phyloP scores from a whole-genome alignment of 2,797 vertebrate species.

The Alouatta caraya region DNA sequence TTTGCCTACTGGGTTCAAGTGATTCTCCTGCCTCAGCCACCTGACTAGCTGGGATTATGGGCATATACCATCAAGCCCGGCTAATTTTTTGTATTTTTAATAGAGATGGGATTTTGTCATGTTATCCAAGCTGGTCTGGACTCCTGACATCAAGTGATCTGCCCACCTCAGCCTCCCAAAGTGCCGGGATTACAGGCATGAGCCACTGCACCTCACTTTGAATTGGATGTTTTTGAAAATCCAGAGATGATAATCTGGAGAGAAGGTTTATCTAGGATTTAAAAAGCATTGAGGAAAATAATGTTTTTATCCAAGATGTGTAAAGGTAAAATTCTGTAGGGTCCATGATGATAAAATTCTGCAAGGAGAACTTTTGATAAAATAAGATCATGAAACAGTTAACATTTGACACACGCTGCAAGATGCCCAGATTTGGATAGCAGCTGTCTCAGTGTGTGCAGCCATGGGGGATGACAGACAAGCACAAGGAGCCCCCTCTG shows the following conservation, averaged over 20 bases:
- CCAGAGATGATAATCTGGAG: background rate
- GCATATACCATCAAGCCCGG: background rate
- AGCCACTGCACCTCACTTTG: background rate
- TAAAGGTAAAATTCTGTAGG: background rate
- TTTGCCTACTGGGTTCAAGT: background rate
- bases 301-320: background rate
- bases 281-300: background rate
- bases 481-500: background rate
- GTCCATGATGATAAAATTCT: background rate
- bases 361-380: background rate
- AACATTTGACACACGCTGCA: background rate
- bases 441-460: background rate
- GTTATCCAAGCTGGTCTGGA: background rate
- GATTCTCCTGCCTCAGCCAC: background rate
- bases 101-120: background rate
- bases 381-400: background rate
- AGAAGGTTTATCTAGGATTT: conserved; percentile 7
- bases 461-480: background rate
- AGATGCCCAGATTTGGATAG: conserved; percentile 11
- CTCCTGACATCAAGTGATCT: background rate
- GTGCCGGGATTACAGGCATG: background rate
- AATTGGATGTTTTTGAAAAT: conserved; percentile 26
- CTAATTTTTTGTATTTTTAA: background rate
- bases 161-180: background rate
- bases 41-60: background rate